These are phyloP conservation scores for Amphiduros pacificus DNA, from an alignment of 2,888 invertebrate genomes.

Conservation along the genomic window DNA sequence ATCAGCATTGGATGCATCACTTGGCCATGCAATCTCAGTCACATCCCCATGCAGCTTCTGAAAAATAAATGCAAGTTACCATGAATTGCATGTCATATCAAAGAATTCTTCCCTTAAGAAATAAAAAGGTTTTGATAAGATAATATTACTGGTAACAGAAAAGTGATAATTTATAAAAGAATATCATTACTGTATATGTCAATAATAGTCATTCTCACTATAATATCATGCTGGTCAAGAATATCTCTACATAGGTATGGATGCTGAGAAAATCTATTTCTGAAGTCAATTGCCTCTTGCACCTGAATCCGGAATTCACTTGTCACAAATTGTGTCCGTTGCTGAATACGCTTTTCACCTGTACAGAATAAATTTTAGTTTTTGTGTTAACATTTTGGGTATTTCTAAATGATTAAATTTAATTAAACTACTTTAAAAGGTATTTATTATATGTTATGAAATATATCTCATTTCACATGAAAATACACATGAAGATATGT, in stretches of 20 bases:
- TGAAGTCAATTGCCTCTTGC: constrained; percentile 48
- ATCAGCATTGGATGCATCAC: constrained; percentile 23
- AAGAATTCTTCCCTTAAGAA: no score
- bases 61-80: constrained; percentile 17
- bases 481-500: no score
- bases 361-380: background rate
- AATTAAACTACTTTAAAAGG: background rate
- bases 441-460: background rate
- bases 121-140: no score
- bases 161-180: no score
- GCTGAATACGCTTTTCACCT: constrained; percentile 42
- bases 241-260: constrained; percentile 41
- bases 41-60: constrained; percentile 48
- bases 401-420: no score
- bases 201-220: no score
- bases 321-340: constrained; percentile 48
- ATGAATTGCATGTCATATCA: no score
- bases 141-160: no score
- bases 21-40: constrained; percentile 43
- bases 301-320: constrained; percentile 46
- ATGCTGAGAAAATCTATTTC: constrained; percentile 50
- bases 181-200: no score
- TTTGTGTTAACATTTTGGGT: no score
- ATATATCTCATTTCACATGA: background rate
- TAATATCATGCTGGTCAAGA: background rate